Evolutionary conservation across 2,888 invertebrate genomes (phyloP), one percentile per base, ranked within the genome.

Genomic region (Euphydryas editha): DNA sequence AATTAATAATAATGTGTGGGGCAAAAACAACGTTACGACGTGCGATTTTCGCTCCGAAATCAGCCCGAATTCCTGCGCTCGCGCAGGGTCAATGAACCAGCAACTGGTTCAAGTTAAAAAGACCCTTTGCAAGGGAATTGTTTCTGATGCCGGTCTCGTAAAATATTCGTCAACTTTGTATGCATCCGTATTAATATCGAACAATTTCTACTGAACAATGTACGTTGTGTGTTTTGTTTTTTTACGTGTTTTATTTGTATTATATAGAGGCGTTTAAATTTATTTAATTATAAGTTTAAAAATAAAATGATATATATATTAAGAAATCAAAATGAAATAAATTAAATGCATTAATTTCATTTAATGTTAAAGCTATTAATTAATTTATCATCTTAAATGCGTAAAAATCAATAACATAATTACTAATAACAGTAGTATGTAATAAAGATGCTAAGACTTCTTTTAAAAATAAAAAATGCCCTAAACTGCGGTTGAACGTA

Each of bases 71-170:
- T 81, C 89, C 84, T 76, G 75, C 80, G 88, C 86, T 72, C 78
- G 83, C 76, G 73, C 65, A 20, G 72, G 76, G 80, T 88, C 86
- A 85, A 84, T 81, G 83, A 74, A 87, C 76, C 75, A 67, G 67
- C 72, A 80, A 91, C 90, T 85, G 87, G 92, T 91, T 81, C 84
- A 84, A 85, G 84, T 85, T 86, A 88, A 90, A 90, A 89, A 87
- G 86, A 83, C 86, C 89, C 87, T 86, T 73, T 59, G 69, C 62
- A 73, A 75, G 75, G 77, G 73, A 75, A 72, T 71, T 54, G 70
- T 62, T 66, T 64, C 65, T 55, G 65, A 69, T 59, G 60, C 44
- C 55, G 61, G 56, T 62, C 59, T 68, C 67, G 63, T 69, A 66
- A 65, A 68, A 66, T 70, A 62, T 62, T 64, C 64, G 64, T 66